A percentile compares a stretch with the other conserved stretches of the same genome.
phyloP scores from a whole-genome alignment of 2,113 vertebrate species.

The Tor tambroides region DNA sequence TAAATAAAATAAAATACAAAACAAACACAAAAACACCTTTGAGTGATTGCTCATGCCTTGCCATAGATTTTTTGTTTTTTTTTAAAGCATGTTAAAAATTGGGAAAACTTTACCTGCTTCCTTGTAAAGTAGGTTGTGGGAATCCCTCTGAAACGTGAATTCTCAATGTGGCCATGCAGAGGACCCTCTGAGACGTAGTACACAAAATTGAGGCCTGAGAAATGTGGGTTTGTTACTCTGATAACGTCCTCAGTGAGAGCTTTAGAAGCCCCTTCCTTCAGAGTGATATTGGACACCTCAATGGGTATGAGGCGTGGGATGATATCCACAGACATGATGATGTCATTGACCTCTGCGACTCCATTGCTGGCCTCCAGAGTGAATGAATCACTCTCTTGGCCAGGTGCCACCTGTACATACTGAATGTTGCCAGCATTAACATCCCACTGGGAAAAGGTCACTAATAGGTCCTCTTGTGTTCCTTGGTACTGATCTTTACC shows the following conservation, averaged over 20 bases:
- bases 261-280: conserved; percentile 83
- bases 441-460: conserved; percentile 84
- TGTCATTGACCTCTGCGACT: conserved; percentile 73
- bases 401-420: conserved; percentile 80
- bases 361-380: conserved; percentile 81
- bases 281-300: conserved; percentile 81
- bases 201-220: conserved; percentile 81
- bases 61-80: not conserved
- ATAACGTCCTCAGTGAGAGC: conserved; percentile 79
- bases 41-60: not conserved
- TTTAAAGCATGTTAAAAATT: not conserved
- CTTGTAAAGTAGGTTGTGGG: conserved; percentile 81
- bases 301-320: conserved; percentile 83
- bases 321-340: conserved; percentile 81
- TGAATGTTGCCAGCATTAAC: conserved; percentile 81
- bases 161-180: conserved; percentile 81
- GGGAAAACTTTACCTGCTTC: conserved; percentile 80
- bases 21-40: not conserved
- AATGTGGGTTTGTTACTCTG: conserved; percentile 80
- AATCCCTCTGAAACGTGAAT: conserved; percentile 77
- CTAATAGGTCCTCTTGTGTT: conserved; percentile 70
- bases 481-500: conserved; percentile 69
- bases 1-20: not conserved
- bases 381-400: conserved; percentile 76
- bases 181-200: conserved; percentile 81